Base-by-base conservation (phyloP, 1,140 invertebrate genomes). In the Ceratina calcarata region DNA sequence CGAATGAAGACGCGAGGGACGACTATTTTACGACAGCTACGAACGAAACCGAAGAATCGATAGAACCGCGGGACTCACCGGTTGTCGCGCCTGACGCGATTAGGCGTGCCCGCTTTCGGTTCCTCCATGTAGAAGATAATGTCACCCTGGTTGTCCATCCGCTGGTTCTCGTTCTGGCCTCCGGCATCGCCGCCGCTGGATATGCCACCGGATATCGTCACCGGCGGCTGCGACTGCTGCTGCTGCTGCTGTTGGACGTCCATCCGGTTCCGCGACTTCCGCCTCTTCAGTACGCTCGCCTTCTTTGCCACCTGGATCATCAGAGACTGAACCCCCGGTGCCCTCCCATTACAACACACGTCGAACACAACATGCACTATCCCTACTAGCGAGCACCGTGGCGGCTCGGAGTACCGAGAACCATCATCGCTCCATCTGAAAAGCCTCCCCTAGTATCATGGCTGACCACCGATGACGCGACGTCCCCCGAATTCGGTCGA, bases 221-320 rank as follows among this genome's bases (percentile, higher is more conserved):
- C 87, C 72, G 90, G 80, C 58, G 90, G 87, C 62, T 88, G 7
- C 13, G 77, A 32, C 18, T 74, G 73, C 32, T 80, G 81, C 20
- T 87, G 86, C 67, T 89, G 85, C 27, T 89, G 85, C 27, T 92
- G 89, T 78, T 88, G 90, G 78, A 78, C 87, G 68, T 96, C 96
- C 94, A 96, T 96, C 75, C 95, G 94, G 75, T 95, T 95, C 80
- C 95, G 93, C 53, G 95, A 96, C 90, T 96, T 96, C 55, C 95
- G 91, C 77, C 95, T 93, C 90, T 96, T 96, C 78, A 96, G 91
- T 78, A 96, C 95, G 84, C 95, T 96, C 57, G 95, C 95, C 88
- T 95, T 95, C 90, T 96, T 96, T 72, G 95, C 95, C 82, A 96
- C 95, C 95, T 96, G 95, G 84, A 95, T 94, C 92, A 95, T 95